Conservation (phyloP, 1,140 invertebrate genomes). For the Drosophila bocki region DNA sequence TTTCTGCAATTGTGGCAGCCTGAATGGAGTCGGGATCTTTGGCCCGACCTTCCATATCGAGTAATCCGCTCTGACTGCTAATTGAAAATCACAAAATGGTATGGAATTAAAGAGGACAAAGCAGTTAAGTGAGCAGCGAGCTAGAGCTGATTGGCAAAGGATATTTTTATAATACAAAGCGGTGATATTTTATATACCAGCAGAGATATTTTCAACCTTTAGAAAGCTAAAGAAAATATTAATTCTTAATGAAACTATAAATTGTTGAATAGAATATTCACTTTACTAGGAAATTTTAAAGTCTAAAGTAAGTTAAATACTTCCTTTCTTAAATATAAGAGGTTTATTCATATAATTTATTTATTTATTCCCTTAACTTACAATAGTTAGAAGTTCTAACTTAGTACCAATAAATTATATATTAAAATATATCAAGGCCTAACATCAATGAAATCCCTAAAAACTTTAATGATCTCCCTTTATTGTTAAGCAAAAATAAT, state of each 20-base stretch:
- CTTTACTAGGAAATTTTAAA: no score
- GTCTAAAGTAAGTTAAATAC: no score
- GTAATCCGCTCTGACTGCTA: slow-evolving; percentile 34
- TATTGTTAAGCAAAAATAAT: background rate
- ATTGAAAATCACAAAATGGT: slow-evolving; percentile 35
- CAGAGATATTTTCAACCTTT: no score
- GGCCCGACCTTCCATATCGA: slow-evolving; percentile 27
- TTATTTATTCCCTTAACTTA: no score
- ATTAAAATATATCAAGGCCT: background rate
- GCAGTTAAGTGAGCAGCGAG: background rate
- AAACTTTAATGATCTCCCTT: background rate
- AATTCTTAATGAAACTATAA: background rate
- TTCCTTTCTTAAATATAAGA: no score
- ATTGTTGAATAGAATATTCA: no score
- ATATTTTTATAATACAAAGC: background rate
- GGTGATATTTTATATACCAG: background rate
- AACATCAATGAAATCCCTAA: background rate
- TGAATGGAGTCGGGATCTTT: slow-evolving; percentile 25
- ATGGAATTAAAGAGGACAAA: slow-evolving; percentile 4
- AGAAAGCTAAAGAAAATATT: background rate
- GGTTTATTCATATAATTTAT: no score
- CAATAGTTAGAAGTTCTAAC: background rate
- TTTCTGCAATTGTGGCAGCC: slow-evolving; percentile 41
- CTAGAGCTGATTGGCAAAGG: background rate
- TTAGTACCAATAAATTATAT: background rate